A percentile compares a stretch with the other conserved stretches of the same genome.
Conservation (phyloP, 2,797 vertebrate species). For the Parauchenoglanis ngamensis region DNA sequence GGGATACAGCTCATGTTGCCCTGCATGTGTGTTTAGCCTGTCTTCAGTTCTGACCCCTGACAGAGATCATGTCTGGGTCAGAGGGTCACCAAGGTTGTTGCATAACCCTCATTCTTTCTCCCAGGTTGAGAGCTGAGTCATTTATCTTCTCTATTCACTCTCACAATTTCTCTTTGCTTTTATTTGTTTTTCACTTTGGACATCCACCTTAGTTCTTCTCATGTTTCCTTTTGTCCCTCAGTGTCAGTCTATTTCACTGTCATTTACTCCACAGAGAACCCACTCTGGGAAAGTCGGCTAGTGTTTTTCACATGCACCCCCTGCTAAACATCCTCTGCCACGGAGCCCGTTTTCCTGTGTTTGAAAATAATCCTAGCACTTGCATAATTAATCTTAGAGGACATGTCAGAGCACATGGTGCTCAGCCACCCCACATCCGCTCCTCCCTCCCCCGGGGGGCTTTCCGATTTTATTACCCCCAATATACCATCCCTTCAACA, state of each 20-base stretch:
- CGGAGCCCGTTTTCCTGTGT: slow-evolving; percentile 39
- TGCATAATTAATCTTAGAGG: slow-evolving; percentile 58
- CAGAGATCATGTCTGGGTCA: slow-evolving; percentile 65
- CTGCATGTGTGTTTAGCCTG: slow-evolving; percentile 40
- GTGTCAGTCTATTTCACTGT: neutral
- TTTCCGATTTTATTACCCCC: slow-evolving; percentile 50
- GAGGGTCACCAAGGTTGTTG: slow-evolving; percentile 63
- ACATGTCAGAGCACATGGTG: slow-evolving; percentile 54
- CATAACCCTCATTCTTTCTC: slow-evolving; percentile 56
- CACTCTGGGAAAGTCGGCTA: neutral
- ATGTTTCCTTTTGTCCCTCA: neutral
- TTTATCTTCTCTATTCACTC: slow-evolving; percentile 26
- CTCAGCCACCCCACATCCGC: slow-evolving; percentile 48
- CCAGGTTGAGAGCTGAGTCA: slow-evolving; percentile 27
- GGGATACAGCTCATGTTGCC: slow-evolving; percentile 47
- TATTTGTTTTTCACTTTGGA: neutral
- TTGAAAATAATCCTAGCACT: slow-evolving; percentile 49
- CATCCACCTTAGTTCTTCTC: neutral
- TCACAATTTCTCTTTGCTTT: slow-evolving; percentile 7
- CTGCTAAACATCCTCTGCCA: slow-evolving; percentile 17
- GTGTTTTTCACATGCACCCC: slow-evolving; percentile 24
- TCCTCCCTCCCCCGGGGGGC: slow-evolving; percentile 37
- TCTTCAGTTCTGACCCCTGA: slow-evolving; percentile 61
- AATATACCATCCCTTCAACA: slow-evolving; percentile 34
- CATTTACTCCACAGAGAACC: neutral